Conservation (phyloP, 2,113 vertebrate genomes). For the Myxocyprinus asiaticus region DNA sequence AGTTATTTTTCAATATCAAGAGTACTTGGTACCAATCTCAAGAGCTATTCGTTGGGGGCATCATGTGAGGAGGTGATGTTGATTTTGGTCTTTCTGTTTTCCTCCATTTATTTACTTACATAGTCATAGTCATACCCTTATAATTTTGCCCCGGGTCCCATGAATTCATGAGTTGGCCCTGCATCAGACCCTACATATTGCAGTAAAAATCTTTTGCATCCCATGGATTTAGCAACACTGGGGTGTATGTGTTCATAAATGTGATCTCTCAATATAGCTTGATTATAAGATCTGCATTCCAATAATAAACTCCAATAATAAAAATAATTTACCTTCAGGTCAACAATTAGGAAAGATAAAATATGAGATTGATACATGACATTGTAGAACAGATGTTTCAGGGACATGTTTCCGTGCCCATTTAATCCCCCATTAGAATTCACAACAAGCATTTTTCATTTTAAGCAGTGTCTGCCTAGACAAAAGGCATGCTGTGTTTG, state of each 20-base stretch:
- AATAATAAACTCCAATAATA: neutral
- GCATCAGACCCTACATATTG: neutral
- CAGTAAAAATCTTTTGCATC: too few species aligned
- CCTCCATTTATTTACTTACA: too few species aligned
- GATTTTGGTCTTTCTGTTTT: too few species aligned
- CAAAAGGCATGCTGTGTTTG: neutral
- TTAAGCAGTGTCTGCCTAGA: constrained; percentile 2
- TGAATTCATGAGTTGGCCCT: neutral
- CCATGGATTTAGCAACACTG: too few species aligned
- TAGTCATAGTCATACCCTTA: too few species aligned
- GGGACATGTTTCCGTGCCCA: too few species aligned
- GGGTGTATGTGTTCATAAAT: too few species aligned
- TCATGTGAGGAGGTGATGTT: too few species aligned
- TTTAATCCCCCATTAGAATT: neutral
- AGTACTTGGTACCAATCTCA: too few species aligned
- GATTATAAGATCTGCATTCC: neutral
- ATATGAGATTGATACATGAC: neutral
- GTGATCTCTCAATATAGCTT: neutral
- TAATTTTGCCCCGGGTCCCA: neutral
- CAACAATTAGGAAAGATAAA: neutral
- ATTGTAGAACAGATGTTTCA: constrained; percentile 12
- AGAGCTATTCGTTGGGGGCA: too few species aligned
- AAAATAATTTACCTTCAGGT: neutral
- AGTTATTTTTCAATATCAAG: too few species aligned
- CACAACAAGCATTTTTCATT: neutral